Conservation (phyloP, 2,888 invertebrate genomes). For the Euproctis similis region DNA sequence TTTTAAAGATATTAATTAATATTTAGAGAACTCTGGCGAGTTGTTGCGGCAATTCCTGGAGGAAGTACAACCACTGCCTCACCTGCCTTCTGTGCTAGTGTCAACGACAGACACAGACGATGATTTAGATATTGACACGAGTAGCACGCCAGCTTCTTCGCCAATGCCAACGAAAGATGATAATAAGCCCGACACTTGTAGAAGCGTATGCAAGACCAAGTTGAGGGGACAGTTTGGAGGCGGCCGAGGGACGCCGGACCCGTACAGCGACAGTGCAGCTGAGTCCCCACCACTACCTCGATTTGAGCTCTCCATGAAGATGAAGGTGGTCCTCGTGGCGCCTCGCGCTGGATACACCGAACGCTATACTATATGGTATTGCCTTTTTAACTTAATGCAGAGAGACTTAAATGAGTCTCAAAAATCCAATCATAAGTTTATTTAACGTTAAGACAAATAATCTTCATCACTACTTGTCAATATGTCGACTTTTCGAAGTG, state of each 20-base stretch:
- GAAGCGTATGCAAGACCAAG: too few relatives aligned
- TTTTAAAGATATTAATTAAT: neutral
- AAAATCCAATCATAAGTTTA: too few relatives aligned
- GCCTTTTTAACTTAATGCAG: too few relatives aligned
- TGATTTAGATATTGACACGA: conserved; percentile 4
- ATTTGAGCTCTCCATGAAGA: conserved; percentile 33
- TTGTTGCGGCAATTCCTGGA: conserved; percentile 41
- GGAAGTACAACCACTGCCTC: conserved; percentile 32
- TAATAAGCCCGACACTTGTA: too few relatives aligned
- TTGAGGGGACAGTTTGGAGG: too few relatives aligned
- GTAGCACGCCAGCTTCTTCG: neutral
- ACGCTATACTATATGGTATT: conserved; percentile 40
- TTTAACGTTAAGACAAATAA: too few relatives aligned
- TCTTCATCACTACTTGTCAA: too few relatives aligned
- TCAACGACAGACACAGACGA: conserved; percentile 17
- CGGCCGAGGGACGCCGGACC: neutral
- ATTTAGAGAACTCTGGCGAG: conserved; percentile 34
- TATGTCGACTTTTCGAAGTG: too few relatives aligned
- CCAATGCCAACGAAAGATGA: neutral
- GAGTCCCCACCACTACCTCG: conserved; percentile 30
- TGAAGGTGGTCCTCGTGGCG: conserved; percentile 43
- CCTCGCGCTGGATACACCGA: conserved; percentile 50
- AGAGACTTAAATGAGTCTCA: neutral
- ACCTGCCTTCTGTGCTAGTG: conserved; percentile 44
- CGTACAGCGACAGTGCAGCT: conserved; percentile 3